Conservation (phyloP, 2,888 invertebrate species). For the Andrena chrysosceles region DNA sequence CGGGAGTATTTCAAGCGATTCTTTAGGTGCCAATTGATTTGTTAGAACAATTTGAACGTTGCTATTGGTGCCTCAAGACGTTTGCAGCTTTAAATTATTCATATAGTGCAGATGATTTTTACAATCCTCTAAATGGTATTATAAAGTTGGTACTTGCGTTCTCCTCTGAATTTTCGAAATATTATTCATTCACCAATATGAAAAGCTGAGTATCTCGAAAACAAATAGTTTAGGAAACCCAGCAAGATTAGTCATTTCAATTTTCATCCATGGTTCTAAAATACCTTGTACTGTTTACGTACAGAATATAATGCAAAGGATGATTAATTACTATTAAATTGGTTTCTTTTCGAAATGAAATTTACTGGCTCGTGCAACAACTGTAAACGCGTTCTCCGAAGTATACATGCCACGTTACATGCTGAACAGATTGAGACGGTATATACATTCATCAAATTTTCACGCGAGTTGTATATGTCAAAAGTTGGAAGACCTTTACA, state of each 20-base stretch:
- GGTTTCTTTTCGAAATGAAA: background rate
- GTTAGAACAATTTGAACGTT: slow-evolving; percentile 52
- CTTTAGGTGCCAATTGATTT: slow-evolving; percentile 49
- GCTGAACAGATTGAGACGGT: background rate
- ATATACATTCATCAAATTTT: background rate
- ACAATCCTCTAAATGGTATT: too few species aligned
- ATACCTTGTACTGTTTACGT: too few species aligned
- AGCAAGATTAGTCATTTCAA: too few species aligned
- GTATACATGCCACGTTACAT: background rate
- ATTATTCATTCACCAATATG: too few species aligned
- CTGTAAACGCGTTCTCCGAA: background rate
- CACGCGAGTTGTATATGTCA: background rate
- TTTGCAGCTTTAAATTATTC: too few species aligned
- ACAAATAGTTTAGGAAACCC: too few species aligned
- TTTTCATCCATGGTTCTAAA: too few species aligned
- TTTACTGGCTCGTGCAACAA: background rate
- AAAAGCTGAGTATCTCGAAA: too few species aligned
- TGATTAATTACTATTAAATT: background rate
- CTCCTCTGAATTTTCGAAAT: too few species aligned
- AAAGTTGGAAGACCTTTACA: background rate
- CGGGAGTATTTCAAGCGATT: slow-evolving; percentile 5
- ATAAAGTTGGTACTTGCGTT: too few species aligned
- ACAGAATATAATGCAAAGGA: background rate
- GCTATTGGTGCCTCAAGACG: slow-evolving; percentile 38
- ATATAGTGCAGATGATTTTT: too few species aligned